phyloP scores from a whole-genome alignment of 2,113 vertebrate species.

The Paralichthys olivaceus region DNA sequence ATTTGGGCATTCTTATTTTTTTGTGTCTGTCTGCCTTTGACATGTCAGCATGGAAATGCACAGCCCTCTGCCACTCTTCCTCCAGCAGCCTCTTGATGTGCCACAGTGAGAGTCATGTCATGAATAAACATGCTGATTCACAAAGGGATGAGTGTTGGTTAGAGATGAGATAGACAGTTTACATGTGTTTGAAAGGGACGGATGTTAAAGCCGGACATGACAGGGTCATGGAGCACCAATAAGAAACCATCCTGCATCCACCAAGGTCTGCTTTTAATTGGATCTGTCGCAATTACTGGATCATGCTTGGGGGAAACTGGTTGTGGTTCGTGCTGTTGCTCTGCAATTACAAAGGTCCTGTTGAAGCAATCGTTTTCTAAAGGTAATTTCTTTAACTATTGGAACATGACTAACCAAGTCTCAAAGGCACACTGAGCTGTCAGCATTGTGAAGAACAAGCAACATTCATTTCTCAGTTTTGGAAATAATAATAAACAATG shows the following conservation, averaged over 20 bases:
- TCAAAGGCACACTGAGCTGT: background rate
- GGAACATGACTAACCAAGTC: conserved; percentile 24
- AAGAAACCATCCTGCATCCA: conserved; percentile 24
- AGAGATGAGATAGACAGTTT: conserved; percentile 72
- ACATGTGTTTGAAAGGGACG: conserved; percentile 67
- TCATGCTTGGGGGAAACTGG: conserved; percentile 10
- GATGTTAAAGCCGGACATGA: conserved; percentile 35
- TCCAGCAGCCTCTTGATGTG: conserved; percentile 71
- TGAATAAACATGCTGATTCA: conserved; percentile 74
- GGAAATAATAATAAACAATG: conserved; percentile 18
- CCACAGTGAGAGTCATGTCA: conserved; percentile 64
- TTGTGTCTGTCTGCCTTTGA: conserved; percentile 66
- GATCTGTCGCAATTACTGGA: conserved; percentile 12
- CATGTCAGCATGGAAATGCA: conserved; percentile 68
- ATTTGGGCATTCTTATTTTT: conserved; percentile 55
- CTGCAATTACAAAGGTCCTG: conserved; percentile 53
- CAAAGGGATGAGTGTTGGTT: conserved; percentile 67
- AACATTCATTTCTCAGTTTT: conserved; percentile 32
- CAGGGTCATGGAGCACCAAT: conserved; percentile 50
- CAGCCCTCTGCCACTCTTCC: conserved; percentile 65
- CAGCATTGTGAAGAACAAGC: conserved; percentile 34
- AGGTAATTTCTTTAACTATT: conserved; percentile 18
- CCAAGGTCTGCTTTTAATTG: conserved; percentile 7
- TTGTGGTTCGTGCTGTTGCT: conserved; percentile 42
- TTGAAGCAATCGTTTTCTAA: conserved; percentile 34